phyloP scores from a whole-genome alignment of 2,888 invertebrate species.

The Oeneis ivallda region DNA sequence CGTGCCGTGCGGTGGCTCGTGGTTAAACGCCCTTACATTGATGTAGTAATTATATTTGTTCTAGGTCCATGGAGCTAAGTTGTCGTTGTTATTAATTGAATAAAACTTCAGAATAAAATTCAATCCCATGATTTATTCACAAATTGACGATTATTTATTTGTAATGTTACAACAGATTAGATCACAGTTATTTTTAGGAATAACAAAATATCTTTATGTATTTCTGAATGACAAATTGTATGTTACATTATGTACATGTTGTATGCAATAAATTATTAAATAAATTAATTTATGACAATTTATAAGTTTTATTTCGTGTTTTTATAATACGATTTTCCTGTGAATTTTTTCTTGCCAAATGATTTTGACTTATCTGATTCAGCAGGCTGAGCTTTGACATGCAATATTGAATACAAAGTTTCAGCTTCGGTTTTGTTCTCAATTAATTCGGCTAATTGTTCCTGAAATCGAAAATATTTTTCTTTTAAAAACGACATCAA shows the following conservation, averaged over 20 bases:
- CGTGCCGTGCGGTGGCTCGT: no score
- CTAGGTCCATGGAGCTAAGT: conserved; percentile 46
- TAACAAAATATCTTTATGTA: background rate
- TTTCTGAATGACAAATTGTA: no score
- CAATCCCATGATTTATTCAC: background rate
- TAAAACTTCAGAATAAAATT: background rate
- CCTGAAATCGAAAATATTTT: conserved; percentile 65
- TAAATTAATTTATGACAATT: conserved; percentile 22
- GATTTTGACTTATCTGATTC: conserved; percentile 66
- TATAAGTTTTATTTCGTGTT: conserved; percentile 54
- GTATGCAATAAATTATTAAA: conserved; percentile 30
- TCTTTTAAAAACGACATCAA: background rate
- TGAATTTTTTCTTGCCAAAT: conserved; percentile 61
- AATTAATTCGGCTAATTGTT: conserved; percentile 86
- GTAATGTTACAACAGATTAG: background rate
- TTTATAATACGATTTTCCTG: conserved; percentile 58
- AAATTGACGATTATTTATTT: conserved; percentile 6
- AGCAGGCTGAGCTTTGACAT: conserved; percentile 83
- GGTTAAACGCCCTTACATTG: background rate
- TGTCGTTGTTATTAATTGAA: background rate
- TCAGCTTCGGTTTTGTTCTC: conserved; percentile 87
- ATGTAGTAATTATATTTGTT: conserved; percentile 35
- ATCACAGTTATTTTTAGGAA: background rate
- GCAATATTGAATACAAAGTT: conserved; percentile 86
- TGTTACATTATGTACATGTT: no score